Evolutionary conservation across 2,888 invertebrate species (phyloP), one percentile per base, ranked within the genome.

Genomic region (Eristalis arbustorum): DNA sequence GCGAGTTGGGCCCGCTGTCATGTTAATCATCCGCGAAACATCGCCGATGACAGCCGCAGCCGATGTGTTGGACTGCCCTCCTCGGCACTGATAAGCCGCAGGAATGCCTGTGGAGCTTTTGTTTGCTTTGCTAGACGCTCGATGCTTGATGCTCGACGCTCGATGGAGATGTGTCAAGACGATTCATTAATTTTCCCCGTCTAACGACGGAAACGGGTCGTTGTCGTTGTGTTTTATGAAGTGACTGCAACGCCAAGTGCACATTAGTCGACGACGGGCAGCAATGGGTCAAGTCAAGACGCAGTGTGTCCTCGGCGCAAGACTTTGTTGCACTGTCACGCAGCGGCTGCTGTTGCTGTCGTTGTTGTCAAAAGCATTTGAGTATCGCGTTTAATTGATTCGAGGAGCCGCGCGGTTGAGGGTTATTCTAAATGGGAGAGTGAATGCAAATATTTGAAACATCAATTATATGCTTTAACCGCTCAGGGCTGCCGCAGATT

Each of bases 121-220:
- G 14, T 71, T 71, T 71, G 64, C 57, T 25, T 56, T 18, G 49
- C 11, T 37, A 18, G 18, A 10, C 22, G 57, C 57, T 78, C 42
- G 78, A 71, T 78, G 22, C 57, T 78, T n/a, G 78, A 71, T 78
- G 72, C 57, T 78, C 42, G 78, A 71, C 72, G 22, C 57, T 78
- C 42, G 78, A 71, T 78, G 72, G 72, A 49, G 49, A 66, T 72
- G 72, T 59, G 64, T 57, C 64, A 78, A 72, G 64, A 23, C 42
- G 59, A 57, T 23, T 71, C 31, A 78, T 78, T 78, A 71, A 78
- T 59, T 34, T 42, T 42, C 31, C 22, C 10, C 6, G 59, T 37
- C 25, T 14, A n/a, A 23, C 71, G 49, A 56, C n/a, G 34, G 42
- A 18, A 31, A 34, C 22, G 25, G 66, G 37, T 57, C 31, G 57